phyloP scores from a whole-genome alignment of 2,113 vertebrate genomes.

The Myotis lucifugus region DNA sequence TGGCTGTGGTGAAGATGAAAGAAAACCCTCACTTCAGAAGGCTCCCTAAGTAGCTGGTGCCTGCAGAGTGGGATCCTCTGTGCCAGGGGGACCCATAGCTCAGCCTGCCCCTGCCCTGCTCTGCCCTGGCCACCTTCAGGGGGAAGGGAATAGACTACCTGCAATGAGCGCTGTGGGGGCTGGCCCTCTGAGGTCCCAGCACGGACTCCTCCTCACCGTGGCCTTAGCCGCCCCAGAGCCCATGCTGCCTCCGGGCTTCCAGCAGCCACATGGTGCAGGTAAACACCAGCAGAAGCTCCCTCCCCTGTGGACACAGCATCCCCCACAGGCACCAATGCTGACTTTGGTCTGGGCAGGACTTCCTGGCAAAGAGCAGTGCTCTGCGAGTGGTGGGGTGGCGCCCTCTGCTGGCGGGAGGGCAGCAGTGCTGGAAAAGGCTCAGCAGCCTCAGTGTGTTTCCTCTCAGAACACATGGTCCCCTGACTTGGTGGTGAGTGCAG shows the following conservation, averaged over 20 bases:
- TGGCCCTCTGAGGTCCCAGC: no score
- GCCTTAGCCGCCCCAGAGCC: no score
- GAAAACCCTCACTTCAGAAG: neutral
- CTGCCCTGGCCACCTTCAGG: no score
- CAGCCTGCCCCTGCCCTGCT: no score
- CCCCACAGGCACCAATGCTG: fast-evolving
- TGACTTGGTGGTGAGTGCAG: fast-evolving
- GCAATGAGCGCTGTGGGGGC: no score
- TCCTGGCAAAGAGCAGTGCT: neutral
- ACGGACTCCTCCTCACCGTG: no score
- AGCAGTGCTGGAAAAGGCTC: neutral
- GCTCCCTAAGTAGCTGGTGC: neutral
- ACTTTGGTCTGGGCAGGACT: neutral
- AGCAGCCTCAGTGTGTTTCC: fast-evolving
- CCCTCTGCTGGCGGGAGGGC: slow-evolving; percentile 49
- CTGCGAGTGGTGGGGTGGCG: fast-evolving
- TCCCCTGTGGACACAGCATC: neutral
- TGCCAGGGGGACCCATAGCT: no score
- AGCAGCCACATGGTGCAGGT: no score
- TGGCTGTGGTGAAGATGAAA: neutral
- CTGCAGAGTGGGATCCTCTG: no score
- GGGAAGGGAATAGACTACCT: no score
- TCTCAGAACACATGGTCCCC: no score
- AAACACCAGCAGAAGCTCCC: fast-evolving
- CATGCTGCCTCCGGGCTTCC: no score